Percentiles rank a stretch among this genome's conserved stretches.
These are phyloP conservation scores for Pseudomyrmex sp. DNA, from an alignment of 1,140 invertebrate species.

Conservation along the genomic window DNA sequence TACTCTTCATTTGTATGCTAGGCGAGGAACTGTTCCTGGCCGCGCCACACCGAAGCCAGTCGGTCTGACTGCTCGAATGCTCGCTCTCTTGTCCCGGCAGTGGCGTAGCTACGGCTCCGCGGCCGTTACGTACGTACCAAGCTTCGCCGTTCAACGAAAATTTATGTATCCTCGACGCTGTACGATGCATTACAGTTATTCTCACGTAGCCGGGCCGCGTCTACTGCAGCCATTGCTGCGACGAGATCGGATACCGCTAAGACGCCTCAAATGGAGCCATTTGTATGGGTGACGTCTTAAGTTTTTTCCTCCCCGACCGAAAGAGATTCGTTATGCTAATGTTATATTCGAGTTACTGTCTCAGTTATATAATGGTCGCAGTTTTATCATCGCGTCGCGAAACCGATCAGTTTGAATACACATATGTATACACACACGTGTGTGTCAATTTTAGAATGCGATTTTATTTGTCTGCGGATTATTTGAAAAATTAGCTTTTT, in stretches of 20 bases:
- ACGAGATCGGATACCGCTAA: constrained; percentile 67
- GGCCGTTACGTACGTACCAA: constrained; percentile 1
- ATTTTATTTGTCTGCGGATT: too few relatives aligned
- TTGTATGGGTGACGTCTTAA: constrained; percentile 58
- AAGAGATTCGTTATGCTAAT: constrained; percentile 41
- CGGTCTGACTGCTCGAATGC: constrained; percentile 60
- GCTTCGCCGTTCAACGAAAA: constrained; percentile 63
- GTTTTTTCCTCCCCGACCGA: background rate
- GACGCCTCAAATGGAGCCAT: constrained; percentile 58
- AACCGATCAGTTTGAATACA: background rate
- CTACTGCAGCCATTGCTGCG: constrained; percentile 39
- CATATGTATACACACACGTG: too few relatives aligned
- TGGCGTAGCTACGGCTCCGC: constrained; percentile 65
- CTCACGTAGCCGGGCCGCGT: constrained; percentile 53
- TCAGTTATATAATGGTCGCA: constrained; percentile 14
- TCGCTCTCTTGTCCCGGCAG: constrained; percentile 59
- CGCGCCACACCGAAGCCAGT: constrained; percentile 62
- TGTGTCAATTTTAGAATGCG: too few relatives aligned
- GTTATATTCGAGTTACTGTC: constrained; percentile 42
- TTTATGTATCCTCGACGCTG: constrained; percentile 68
- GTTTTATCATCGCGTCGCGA: constrained; percentile 19
- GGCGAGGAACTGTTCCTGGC: constrained; percentile 73
- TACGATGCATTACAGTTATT: constrained; percentile 71
- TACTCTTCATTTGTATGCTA: constrained; percentile 83
- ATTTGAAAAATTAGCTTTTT: background rate